Conservation (phyloP, 2,888 invertebrate species). For the Acanthosepion pharaonis region DNA sequence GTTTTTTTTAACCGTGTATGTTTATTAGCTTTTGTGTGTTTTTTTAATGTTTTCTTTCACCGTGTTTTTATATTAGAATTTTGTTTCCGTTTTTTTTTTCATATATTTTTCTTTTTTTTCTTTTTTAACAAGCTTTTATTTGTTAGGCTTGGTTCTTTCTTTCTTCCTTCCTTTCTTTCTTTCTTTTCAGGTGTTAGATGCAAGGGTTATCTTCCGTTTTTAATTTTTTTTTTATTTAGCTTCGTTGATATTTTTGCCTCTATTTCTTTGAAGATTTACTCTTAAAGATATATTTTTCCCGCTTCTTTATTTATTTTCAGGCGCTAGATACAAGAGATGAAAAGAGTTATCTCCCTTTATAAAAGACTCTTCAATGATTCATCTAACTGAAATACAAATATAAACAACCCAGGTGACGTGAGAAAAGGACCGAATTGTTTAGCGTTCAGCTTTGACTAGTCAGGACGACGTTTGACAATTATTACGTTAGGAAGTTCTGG, state of each 20-base stretch:
- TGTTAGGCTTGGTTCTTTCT: too few relatives aligned
- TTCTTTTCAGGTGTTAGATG: background rate
- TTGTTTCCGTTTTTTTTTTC: background rate
- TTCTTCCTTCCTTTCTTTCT: background rate
- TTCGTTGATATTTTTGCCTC: background rate
- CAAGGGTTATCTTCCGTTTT: background rate
- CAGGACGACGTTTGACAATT: background rate
- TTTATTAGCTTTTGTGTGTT: too few relatives aligned
- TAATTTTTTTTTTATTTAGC: background rate
- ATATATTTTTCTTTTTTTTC: background rate
- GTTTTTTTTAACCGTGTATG: too few relatives aligned
- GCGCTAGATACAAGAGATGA: background rate
- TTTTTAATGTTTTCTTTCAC: too few relatives aligned
- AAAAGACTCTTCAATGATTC: background rate
- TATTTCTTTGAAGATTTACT: background rate
- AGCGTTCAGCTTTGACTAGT: background rate
- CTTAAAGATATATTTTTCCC: background rate
- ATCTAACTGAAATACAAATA: background rate
- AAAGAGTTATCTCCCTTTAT: background rate
- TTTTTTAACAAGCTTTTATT: too few relatives aligned
- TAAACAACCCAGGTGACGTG: background rate
- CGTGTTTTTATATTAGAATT: background rate
- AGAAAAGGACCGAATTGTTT: background rate
- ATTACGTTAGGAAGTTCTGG: background rate
- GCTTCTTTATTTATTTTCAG: background rate